Percentiles rank a stretch among this genome's conserved stretches.
Conservation (phyloP, 2,888 invertebrate species). For the Tetanocera ferruginea region DNA sequence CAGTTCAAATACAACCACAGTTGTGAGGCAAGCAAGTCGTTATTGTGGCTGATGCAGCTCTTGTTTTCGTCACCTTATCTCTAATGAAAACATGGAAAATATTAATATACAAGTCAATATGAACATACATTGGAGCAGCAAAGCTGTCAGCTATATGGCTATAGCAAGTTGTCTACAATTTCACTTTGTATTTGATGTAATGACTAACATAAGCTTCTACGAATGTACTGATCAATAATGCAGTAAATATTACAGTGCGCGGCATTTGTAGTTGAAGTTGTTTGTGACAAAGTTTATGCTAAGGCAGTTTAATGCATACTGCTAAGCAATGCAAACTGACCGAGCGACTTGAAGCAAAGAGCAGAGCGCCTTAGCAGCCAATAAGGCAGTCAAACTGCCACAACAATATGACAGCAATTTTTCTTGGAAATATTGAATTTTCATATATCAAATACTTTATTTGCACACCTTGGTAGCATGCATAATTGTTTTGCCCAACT, state of each 20-base stretch:
- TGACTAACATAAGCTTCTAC: slow-evolving; percentile 49
- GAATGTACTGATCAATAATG: slow-evolving; percentile 39
- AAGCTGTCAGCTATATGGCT: not conserved
- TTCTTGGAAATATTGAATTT: slow-evolving; percentile 37
- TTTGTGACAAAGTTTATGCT: not conserved
- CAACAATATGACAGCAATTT: slow-evolving; percentile 21
- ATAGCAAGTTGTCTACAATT: slow-evolving; percentile 10
- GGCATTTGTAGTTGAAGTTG: not conserved
- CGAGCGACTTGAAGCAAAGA: not conserved
- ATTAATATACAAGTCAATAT: not conserved
- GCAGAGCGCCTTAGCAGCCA: no score
- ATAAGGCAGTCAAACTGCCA: not conserved
- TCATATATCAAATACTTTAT: slow-evolving; percentile 10
- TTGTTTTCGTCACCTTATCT: not conserved
- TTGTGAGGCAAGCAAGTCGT: slow-evolving; percentile 1
- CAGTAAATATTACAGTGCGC: not conserved
- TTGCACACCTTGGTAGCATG: not conserved
- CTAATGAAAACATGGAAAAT: not conserved
- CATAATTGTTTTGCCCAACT: no score
- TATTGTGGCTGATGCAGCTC: not conserved
- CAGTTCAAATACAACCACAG: not conserved
- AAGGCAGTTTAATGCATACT: slow-evolving; percentile 1
- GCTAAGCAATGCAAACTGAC: not conserved
- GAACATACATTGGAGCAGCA: not conserved
- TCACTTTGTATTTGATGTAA: slow-evolving; percentile 23